Percentiles rank a stretch among this genome's conserved stretches.
phyloP scores from a whole-genome alignment of 1,140 invertebrate species.

The Penaeus chinensis region DNA sequence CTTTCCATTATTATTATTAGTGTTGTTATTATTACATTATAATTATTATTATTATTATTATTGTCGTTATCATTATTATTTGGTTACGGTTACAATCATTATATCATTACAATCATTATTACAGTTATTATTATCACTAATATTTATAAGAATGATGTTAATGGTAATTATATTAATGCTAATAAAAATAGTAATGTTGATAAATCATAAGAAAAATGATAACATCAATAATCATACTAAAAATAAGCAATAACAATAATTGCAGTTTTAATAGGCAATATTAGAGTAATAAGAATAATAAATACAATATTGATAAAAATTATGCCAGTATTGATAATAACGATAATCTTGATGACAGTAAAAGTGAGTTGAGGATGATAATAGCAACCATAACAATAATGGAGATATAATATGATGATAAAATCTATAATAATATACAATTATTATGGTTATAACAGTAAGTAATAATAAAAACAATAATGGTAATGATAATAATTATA shows the following conservation, averaged over 20 bases:
- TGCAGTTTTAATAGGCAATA: not conserved
- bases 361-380: not conserved
- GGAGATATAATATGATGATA: not conserved
- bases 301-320: too few species aligned
- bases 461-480: not conserved
- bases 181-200: too few species aligned
- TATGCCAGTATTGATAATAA: too few species aligned
- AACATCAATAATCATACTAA: too few species aligned
- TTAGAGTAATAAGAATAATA: not conserved
- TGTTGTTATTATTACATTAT: not conserved
- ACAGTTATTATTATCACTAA: not conserved
- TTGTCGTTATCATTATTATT: constrained; percentile 1
- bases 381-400: not conserved
- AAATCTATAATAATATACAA: not conserved
- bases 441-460: not conserved
- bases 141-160: not conserved
- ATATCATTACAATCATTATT: not conserved
- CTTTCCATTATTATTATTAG: not conserved
- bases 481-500: not conserved
- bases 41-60: not conserved
- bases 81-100: not conserved
- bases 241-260: too few species aligned
- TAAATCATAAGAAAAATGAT: too few species aligned
- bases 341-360: not conserved
- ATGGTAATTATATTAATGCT: not conserved